A percentile compares a stretch with the other conserved stretches of the same genome.
These are phyloP conservation scores for Metopia argyrocephala DNA, from an alignment of 2,888 invertebrate genomes.

Conservation along the genomic window DNA sequence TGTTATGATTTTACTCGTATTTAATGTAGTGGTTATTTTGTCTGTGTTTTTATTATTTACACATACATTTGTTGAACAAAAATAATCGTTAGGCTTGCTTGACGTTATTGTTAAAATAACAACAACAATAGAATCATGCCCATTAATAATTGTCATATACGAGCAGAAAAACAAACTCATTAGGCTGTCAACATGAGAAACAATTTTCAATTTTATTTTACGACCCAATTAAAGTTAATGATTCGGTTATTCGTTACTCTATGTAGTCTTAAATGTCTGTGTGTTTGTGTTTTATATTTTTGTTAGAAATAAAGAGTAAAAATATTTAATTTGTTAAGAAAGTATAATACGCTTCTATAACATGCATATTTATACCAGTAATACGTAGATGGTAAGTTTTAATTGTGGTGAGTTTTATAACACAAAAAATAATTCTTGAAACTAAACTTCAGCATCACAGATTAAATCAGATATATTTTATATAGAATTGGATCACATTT, in stretches of 20 bases:
- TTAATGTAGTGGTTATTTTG: slow-evolving; percentile 47
- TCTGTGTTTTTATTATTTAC: slow-evolving; percentile 29
- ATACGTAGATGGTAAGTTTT: no score
- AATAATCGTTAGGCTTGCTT: no score
- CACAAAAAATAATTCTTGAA: no score
- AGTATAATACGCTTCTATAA: no score
- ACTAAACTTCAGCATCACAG: no score
- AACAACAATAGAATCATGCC: background rate
- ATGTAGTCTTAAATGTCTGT: no score
- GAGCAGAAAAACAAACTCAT: slow-evolving; percentile 48
- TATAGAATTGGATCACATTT: no score
- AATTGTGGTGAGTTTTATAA: no score
- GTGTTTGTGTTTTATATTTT: no score
- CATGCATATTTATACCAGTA: no score
- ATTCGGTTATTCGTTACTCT: slow-evolving; percentile 8
- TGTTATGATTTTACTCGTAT: slow-evolving; percentile 48
- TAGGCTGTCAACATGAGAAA: slow-evolving; percentile 56
- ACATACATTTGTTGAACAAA: background rate
- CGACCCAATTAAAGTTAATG: slow-evolving; percentile 39
- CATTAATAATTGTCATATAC: slow-evolving; percentile 61
- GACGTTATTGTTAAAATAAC: background rate
- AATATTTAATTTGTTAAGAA: background rate
- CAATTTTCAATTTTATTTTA: slow-evolving; percentile 46
- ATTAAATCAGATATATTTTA: no score
- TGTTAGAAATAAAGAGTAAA: no score